Evolutionary conservation across 2,113 vertebrate species (phyloP).

Genomic region (Chaetodon auriga): DNA sequence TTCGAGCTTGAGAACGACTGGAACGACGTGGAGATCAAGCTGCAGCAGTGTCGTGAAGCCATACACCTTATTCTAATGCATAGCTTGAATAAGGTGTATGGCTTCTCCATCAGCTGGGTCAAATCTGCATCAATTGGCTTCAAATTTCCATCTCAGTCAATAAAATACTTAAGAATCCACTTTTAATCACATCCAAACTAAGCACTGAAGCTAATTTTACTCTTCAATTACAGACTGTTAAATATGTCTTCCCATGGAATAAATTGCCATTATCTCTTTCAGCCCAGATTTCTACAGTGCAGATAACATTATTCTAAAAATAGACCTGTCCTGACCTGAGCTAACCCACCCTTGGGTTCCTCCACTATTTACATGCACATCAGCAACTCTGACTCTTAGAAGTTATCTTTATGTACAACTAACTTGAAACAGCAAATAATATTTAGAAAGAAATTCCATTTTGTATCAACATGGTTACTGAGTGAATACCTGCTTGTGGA

Average conservation of each 20-base stretch:
- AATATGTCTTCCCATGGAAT: not conserved
- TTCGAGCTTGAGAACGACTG: constrained; percentile 98
- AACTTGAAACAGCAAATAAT: not conserved
- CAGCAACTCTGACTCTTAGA: not conserved
- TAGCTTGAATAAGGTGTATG: not conserved
- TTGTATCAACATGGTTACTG: not conserved
- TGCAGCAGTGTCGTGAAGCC: constrained; percentile 92
- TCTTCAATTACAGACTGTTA: not conserved
- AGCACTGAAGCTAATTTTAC: not conserved
- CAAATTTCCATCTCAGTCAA: not conserved
- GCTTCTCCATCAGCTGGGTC: not conserved
- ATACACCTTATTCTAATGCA: too few relatives aligned
- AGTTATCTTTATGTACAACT: not conserved
- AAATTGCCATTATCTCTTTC: not conserved
- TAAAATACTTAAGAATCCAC: not conserved
- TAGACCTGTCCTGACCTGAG: not conserved
- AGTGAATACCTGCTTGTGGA: too few relatives aligned
- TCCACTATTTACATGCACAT: not conserved
- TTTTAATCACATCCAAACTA: not conserved
- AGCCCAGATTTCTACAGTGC: not conserved
- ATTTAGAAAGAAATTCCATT: not conserved
- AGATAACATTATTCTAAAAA: not conserved
- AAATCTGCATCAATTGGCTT: too few relatives aligned
- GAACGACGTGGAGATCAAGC: constrained; percentile 95
- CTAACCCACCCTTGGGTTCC: not conserved